Conservation (phyloP, 2,888 invertebrate genomes). For the Rhagonycha lutea region DNA sequence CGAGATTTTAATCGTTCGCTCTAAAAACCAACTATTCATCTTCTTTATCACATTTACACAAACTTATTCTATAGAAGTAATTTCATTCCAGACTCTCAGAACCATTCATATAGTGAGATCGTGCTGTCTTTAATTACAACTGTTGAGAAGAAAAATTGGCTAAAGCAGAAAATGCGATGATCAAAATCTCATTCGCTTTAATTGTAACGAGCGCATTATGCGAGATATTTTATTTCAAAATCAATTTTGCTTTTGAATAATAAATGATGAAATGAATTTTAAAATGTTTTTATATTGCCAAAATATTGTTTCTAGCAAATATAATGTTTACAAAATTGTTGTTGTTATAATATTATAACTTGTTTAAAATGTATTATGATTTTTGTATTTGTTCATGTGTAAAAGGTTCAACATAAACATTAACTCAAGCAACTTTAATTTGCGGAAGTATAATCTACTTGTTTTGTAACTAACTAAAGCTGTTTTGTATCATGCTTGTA, state of each 20-base stretch:
- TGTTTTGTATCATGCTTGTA: slow-evolving; percentile 31
- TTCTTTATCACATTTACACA: neutral
- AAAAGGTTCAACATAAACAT: slow-evolving; percentile 28
- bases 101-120: slow-evolving; percentile 4
- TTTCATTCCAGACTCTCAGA: neutral
- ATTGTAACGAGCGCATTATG: neutral
- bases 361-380: neutral
- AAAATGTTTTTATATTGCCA: neutral
- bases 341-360: neutral
- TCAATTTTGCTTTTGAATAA: neutral
- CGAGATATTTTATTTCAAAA: neutral
- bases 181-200: slow-evolving; percentile 1
- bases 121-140: slow-evolving; percentile 8
- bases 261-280: neutral
- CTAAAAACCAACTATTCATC: neutral
- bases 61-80: slow-evolving; percentile 2
- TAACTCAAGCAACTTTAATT: slow-evolving; percentile 40
- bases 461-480: slow-evolving; percentile 38
- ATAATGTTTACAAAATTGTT: neutral
- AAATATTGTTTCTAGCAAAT: neutral
- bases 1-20: slow-evolving; percentile 17
- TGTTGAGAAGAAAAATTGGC: neutral
- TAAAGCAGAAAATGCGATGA: neutral
- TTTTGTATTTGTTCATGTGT: slow-evolving; percentile 7
- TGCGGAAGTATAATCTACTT: slow-evolving; percentile 41